phyloP scores from a whole-genome alignment of 2,113 vertebrate species.

The Elgaria multicarinata region DNA sequence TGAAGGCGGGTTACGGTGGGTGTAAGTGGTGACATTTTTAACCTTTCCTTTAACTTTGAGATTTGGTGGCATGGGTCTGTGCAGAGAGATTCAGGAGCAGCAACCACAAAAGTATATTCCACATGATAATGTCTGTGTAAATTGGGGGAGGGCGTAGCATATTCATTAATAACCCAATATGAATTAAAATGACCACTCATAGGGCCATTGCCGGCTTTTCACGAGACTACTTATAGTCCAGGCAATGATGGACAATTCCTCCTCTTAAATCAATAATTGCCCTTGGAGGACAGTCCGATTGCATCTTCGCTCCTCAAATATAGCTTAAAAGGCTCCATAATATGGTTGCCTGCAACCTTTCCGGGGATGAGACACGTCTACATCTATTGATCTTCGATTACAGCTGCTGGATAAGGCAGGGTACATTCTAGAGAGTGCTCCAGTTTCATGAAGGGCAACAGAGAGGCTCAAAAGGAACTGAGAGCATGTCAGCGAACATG shows the following conservation, averaged over 20 bases:
- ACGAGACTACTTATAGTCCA: background rate
- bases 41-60: background rate
- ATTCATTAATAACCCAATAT: background rate
- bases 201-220: background rate
- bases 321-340: no score
- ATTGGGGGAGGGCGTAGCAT: background rate
- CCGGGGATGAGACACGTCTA: no score
- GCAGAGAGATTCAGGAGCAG: background rate
- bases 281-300: background rate
- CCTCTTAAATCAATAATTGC: background rate
- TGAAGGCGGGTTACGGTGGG: no score
- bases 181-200: background rate
- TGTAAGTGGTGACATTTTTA: background rate
- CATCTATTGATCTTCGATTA: background rate
- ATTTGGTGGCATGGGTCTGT: background rate
- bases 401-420: background rate
- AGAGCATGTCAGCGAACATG: background rate
- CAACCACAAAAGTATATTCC: background rate
- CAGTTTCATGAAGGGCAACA: background rate
- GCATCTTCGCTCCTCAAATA: no score
- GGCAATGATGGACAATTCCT: background rate
- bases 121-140: background rate
- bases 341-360: no score
- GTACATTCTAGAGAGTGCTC: background rate
- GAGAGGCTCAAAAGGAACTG: background rate